Percentiles rank a stretch among this genome's conserved stretches.
phyloP scores from a whole-genome alignment of 2,888 invertebrate genomes.

The Drosophila paracracens region DNA sequence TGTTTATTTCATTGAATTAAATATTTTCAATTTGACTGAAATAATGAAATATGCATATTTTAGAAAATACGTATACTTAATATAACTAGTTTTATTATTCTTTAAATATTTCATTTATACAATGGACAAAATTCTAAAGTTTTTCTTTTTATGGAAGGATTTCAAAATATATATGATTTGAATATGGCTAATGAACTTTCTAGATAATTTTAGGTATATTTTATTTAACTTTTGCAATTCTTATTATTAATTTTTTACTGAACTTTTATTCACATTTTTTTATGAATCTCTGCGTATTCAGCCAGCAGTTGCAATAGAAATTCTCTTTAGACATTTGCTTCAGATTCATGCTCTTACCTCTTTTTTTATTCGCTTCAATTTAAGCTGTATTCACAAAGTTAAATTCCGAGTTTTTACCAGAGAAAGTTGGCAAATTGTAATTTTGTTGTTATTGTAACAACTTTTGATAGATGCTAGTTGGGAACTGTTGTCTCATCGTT shows the following conservation, averaged over 20 bases:
- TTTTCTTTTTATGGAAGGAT: neutral
- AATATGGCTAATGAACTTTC: neutral
- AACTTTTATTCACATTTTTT: neutral
- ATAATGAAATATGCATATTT: neutral
- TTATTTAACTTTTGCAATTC: neutral
- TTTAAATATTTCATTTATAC: neutral
- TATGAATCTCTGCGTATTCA: neutral
- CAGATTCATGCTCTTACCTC: neutral
- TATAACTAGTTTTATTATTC: neutral
- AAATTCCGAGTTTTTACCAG: neutral
- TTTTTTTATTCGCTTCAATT: neutral
- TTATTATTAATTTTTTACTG: neutral
- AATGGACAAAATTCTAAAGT: neutral
- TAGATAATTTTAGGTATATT: neutral
- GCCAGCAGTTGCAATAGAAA: neutral
- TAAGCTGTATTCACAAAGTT: neutral
- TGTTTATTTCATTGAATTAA: neutral
- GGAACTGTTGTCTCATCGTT: neutral
- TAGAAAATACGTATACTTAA: neutral
- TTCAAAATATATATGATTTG: neutral
- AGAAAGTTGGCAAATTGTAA: neutral
- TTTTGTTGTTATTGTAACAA: neutral
- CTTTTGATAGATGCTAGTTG: conserved; percentile 1
- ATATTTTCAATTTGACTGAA: neutral
- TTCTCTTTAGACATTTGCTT: neutral